Evolutionary conservation across 1,140 invertebrate genomes (phyloP).

Genomic region (honey bee (Apis mellifera)): Amel_HAv3.1 CM009933.2:1272001-1272500

Average conservation of each 20-base stretch:
- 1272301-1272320: neutral
- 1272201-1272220: neutral
- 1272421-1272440: neutral
- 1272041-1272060: neutral
- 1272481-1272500: rapidly evolving
- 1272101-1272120: neutral
- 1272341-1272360: neutral
- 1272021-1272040: neutral
- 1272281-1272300: neutral
- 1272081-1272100: neutral
- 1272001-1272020: neutral
- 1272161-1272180: neutral
- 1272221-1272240: neutral
- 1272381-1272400: neutral
- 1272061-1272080: neutral
- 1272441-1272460: neutral
- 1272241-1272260: neutral
- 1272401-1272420: neutral
- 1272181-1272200: too few relatives aligned
- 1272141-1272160: neutral
- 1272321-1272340: neutral
- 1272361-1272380: neutral
- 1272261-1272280: neutral
- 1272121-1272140: neutral
- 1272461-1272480: too few relatives aligned